Evolutionary conservation across 2,888 invertebrate species (phyloP).

Genomic region (Drosophila neotestacea): DNA sequence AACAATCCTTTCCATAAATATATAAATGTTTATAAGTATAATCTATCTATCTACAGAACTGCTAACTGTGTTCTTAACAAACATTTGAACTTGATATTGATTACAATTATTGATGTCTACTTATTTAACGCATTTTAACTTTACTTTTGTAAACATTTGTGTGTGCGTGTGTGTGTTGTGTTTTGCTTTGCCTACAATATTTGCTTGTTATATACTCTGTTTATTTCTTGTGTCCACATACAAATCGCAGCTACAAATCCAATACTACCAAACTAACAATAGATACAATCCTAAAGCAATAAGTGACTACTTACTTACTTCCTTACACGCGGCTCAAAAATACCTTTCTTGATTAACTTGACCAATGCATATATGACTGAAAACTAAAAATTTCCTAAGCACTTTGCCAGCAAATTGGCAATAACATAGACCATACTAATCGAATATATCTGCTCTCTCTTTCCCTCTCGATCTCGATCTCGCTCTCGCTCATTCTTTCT

Average conservation of each 20-base stretch:
- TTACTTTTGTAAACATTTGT: slow-evolving; percentile 62
- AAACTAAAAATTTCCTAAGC: slow-evolving; percentile 51
- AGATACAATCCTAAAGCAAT: slow-evolving; percentile 30
- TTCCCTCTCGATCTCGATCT: slow-evolving; percentile 22
- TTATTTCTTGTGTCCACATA: slow-evolving; percentile 57
- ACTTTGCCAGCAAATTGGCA: slow-evolving; percentile 38
- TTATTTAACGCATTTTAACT: slow-evolving; percentile 60
- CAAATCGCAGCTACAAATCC: slow-evolving; percentile 39
- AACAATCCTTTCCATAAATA: slow-evolving; percentile 53
- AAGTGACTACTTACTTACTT: slow-evolving; percentile 25
- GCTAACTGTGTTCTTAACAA: slow-evolving; percentile 47
- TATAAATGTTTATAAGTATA: slow-evolving; percentile 54
- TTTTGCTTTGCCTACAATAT: slow-evolving; percentile 51
- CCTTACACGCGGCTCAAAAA: slow-evolving; percentile 67
- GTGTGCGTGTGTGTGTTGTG: slow-evolving; percentile 47
- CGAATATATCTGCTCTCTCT: slow-evolving; percentile 41
- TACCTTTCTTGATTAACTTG: slow-evolving; percentile 77
- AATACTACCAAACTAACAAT: slow-evolving; percentile 34
- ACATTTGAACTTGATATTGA: slow-evolving; percentile 68
- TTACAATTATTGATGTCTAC: slow-evolving; percentile 69
- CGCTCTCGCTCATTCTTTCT: slow-evolving; percentile 15
- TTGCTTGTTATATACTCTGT: slow-evolving; percentile 71
- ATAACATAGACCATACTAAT: slow-evolving; percentile 53
- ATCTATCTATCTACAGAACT: slow-evolving; percentile 56
- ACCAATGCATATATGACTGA: slow-evolving; percentile 52